These are phyloP conservation scores for Myotis pilosus DNA, from an alignment of 2,797 vertebrate species.

Conservation along the genomic window DNA sequence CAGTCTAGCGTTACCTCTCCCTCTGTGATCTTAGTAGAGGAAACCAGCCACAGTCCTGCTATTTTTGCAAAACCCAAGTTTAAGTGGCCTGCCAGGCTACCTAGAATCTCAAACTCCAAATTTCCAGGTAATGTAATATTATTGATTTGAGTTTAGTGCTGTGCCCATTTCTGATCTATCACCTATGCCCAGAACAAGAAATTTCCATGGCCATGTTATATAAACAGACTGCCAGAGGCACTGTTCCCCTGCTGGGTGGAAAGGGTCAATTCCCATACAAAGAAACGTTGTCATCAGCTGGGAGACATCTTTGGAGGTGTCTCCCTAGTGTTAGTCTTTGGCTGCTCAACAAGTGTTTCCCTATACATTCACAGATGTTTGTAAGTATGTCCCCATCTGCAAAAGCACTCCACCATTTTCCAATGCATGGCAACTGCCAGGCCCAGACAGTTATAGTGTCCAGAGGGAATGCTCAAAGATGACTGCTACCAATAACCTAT, in stretches of 20 bases:
- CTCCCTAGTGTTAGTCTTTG: background rate
- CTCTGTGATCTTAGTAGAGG: background rate
- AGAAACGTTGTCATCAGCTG: background rate
- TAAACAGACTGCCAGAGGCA: background rate
- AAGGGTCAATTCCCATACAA: background rate
- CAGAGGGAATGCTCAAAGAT: background rate
- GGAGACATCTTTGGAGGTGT: background rate
- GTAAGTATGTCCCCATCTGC: background rate
- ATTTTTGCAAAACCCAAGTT: background rate
- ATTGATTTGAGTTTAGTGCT: background rate
- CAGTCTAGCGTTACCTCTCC: background rate
- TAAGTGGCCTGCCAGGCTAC: background rate
- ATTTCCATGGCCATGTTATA: background rate
- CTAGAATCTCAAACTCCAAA: background rate
- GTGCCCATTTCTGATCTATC: background rate
- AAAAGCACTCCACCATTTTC: background rate
- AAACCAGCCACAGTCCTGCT: background rate
- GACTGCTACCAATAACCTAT: background rate
- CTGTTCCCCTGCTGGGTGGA: background rate
- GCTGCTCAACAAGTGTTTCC: background rate
- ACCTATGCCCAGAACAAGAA: background rate
- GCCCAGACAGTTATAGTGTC: background rate
- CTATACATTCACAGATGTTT: background rate
- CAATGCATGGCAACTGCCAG: background rate
- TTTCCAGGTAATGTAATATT: background rate